Conservation (phyloP, 2,888 invertebrate genomes). For the Agrypnus murinus region DNA sequence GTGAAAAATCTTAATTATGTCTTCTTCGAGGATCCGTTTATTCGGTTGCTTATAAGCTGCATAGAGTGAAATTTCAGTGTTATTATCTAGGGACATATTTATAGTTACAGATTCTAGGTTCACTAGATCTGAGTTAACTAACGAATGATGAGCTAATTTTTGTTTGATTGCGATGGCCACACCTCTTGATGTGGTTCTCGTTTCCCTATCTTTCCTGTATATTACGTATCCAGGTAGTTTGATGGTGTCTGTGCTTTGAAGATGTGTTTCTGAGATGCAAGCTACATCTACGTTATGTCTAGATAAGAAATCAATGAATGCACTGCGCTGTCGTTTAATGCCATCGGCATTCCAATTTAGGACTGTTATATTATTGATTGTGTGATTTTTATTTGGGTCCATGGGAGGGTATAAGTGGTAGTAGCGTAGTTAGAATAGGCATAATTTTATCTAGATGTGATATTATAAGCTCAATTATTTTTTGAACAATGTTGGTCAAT, state of each 20-base stretch:
- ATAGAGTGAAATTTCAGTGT: slow-evolving; percentile 1
- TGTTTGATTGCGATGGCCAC: slow-evolving; percentile 17
- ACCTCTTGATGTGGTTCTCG: slow-evolving; percentile 5
- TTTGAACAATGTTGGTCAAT: slow-evolving; percentile 1
- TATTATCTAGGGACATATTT: slow-evolving; percentile 5
- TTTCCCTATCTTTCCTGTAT: slow-evolving; percentile 10
- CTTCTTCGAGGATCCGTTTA: slow-evolving; percentile 22
- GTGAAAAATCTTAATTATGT: slow-evolving; percentile 21
- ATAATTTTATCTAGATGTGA: slow-evolving; percentile 27
- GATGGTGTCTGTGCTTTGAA: background rate
- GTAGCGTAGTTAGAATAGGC: slow-evolving; percentile 9
- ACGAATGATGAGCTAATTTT: slow-evolving; percentile 16
- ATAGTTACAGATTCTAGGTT: slow-evolving; percentile 19
- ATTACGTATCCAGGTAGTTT: slow-evolving; percentile 1
- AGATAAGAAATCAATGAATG: background rate
- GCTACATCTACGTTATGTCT: slow-evolving; percentile 9
- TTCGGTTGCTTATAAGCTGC: slow-evolving; percentile 31
- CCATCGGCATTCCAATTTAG: too few species aligned
- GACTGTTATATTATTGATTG: slow-evolving; percentile 18
- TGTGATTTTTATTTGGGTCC: slow-evolving; percentile 7
- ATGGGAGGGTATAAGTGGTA: background rate
- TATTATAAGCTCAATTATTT: slow-evolving; percentile 16
- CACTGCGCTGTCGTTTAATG: slow-evolving; percentile 3
- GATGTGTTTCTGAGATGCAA: slow-evolving; percentile 1
- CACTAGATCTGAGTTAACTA: background rate